These are phyloP conservation scores for Pelochelys cantorii DNA, from an alignment of 2,797 vertebrate species.

Conservation along the genomic window DNA sequence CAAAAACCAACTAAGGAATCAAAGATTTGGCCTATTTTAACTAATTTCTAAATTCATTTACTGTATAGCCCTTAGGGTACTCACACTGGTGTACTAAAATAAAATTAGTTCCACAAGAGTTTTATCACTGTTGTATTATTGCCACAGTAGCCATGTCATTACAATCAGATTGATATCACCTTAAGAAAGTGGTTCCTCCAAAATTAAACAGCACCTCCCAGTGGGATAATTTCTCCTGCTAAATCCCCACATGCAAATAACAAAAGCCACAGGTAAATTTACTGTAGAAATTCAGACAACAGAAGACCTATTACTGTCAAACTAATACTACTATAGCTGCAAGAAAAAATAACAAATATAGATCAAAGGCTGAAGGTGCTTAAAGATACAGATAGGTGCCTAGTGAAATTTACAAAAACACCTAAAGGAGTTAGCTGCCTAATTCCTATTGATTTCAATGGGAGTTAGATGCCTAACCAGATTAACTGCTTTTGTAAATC, in stretches of 20 bases:
- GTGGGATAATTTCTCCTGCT: constrained; percentile 66
- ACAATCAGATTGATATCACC: constrained; percentile 65
- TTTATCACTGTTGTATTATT: constrained; percentile 50
- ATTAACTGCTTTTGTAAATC: background rate
- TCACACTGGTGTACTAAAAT: constrained; percentile 19
- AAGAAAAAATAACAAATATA: background rate
- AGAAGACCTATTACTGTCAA: constrained; percentile 48
- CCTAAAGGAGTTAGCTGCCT: background rate
- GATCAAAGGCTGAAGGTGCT: background rate
- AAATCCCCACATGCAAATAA: constrained; percentile 47
- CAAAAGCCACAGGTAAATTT: constrained; percentile 59
- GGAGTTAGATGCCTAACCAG: background rate
- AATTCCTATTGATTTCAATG: background rate
- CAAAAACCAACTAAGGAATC: background rate
- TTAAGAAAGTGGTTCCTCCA: constrained; percentile 61
- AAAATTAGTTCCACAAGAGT: constrained; percentile 6
- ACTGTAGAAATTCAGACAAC: constrained; percentile 46
- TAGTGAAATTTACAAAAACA: background rate
- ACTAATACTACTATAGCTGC: background rate
- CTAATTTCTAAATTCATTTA: constrained; percentile 33
- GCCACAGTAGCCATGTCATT: constrained; percentile 57
- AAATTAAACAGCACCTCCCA: constrained; percentile 74
- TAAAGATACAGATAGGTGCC: background rate
- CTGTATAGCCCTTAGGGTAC: constrained; percentile 40
- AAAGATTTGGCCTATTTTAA: background rate